Percentiles rank a stretch among this genome's conserved stretches.
Conservation (phyloP, 2,888 invertebrate species). For the Drosophila paramelanica region DNA sequence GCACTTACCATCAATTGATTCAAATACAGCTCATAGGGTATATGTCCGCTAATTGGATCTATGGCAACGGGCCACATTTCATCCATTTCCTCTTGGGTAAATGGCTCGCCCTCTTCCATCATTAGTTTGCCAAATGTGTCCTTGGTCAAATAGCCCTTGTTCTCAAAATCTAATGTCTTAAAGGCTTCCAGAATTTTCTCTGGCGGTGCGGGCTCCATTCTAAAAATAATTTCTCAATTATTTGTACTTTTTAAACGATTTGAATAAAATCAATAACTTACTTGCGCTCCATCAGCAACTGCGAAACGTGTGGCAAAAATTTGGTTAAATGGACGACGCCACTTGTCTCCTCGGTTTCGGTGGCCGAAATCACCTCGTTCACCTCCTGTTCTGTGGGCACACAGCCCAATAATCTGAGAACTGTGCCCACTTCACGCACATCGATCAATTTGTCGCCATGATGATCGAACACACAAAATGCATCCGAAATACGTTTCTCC, state of each 20-base stretch:
- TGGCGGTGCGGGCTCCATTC: slow-evolving; percentile 94
- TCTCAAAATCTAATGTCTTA: slow-evolving; percentile 91
- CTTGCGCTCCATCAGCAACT: slow-evolving; percentile 93
- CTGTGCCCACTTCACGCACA: slow-evolving; percentile 95
- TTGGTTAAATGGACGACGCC: slow-evolving; percentile 90
- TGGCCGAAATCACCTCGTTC: slow-evolving; percentile 93
- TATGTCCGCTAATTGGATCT: slow-evolving; percentile 91
- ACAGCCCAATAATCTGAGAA: slow-evolving; percentile 94
- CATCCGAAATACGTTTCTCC: slow-evolving; percentile 92
- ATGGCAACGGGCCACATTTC: slow-evolving; percentile 96
- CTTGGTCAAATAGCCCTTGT: slow-evolving; percentile 91
- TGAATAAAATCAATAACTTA: slow-evolving; percentile 80
- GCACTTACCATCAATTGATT: slow-evolving; percentile 91
- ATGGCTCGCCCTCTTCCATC: slow-evolving; percentile 96
- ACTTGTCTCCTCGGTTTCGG: slow-evolving; percentile 92
- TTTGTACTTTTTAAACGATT: background rate
- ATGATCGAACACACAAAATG: slow-evolving; percentile 96
- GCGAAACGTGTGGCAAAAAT: slow-evolving; percentile 92
- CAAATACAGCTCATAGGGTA: slow-evolving; percentile 94
- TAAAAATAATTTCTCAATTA: slow-evolving; percentile 15
- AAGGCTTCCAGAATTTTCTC: slow-evolving; percentile 94
- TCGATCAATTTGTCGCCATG: slow-evolving; percentile 94
- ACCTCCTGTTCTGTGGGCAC: slow-evolving; percentile 96
- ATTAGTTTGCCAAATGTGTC: slow-evolving; percentile 91
- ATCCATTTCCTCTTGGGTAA: slow-evolving; percentile 94